Conservation (phyloP, 2,113 vertebrate species). For the Orthochromis malagaraziensis region DNA sequence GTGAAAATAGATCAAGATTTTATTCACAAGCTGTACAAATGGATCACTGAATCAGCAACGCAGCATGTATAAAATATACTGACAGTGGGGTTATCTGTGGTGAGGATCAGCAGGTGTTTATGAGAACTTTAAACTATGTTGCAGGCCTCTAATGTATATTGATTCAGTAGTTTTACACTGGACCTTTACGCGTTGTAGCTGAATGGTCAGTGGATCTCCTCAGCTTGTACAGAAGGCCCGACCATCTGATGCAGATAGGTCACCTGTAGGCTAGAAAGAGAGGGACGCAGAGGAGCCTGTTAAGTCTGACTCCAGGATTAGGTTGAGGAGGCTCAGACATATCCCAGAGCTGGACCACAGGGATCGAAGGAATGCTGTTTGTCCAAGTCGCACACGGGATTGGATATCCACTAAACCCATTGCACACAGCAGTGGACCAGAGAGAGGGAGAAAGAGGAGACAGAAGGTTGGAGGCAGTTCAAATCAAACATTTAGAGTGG, state of each 20-base stretch:
- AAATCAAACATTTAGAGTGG: neutral
- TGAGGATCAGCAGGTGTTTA: neutral
- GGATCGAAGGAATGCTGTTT: constrained; percentile 39
- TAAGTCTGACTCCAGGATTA: neutral
- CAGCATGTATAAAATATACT: neutral
- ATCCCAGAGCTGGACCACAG: constrained; percentile 9
- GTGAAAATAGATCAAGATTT: neutral
- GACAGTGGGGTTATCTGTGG: neutral
- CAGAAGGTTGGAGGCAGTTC: neutral
- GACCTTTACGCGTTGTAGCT: neutral
- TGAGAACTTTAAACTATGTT: neutral
- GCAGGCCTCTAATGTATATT: neutral
- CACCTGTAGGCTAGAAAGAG: neutral
- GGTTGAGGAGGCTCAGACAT: neutral
- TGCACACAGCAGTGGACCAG: neutral
- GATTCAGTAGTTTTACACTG: neutral
- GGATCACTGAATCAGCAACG: neutral
- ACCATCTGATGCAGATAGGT: neutral
- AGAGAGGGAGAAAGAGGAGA: neutral
- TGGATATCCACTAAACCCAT: constrained; percentile 19
- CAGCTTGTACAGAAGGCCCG: neutral
- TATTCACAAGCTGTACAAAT: neutral
- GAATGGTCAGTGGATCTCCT: neutral
- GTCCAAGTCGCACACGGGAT: neutral
- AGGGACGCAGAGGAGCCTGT: neutral